Evolutionary conservation across 2,797 vertebrate species (phyloP).

Genomic region (Spizella passerina): DNA sequence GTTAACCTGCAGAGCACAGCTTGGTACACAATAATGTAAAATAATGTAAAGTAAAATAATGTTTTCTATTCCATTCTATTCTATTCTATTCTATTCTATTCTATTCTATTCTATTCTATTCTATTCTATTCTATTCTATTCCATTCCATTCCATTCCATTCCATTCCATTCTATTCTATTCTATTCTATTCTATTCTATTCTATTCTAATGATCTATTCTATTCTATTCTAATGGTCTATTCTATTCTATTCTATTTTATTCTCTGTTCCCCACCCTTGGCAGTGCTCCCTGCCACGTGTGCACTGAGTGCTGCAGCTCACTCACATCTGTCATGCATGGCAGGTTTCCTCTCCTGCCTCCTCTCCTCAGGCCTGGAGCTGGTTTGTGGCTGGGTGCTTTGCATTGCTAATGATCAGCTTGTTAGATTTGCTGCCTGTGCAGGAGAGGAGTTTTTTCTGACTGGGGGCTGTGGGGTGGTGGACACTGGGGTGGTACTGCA

Average conservation of each 20-base stretch:
- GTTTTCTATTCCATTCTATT: too few relatives aligned
- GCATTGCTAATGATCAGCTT: not conserved
- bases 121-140: not conserved
- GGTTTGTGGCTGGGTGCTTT: not conserved
- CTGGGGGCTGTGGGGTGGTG: not conserved
- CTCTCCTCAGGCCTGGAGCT: not conserved
- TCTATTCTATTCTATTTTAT: fast-evolving
- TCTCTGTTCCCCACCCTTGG: not conserved
- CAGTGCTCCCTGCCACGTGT: not conserved
- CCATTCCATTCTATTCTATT: not conserved
- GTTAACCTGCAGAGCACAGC: not conserved
- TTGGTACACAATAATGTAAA: not conserved
- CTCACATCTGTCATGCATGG: not conserved
- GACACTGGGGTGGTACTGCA: not conserved
- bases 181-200: not conserved
- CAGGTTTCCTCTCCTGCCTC: not conserved
- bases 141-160: too few relatives aligned
- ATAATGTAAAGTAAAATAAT: too few relatives aligned
- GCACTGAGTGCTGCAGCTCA: not conserved
- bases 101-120: not conserved
- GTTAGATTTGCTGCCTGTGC: not conserved
- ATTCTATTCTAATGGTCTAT: not conserved
- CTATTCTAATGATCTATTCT: not conserved
- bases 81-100: not conserved
- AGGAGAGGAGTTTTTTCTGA: not conserved